Evolutionary conservation across 2,113 vertebrate species (phyloP), one percentile per base, ranked within the genome.

Genomic region (Pleuronectes platessa): DNA sequence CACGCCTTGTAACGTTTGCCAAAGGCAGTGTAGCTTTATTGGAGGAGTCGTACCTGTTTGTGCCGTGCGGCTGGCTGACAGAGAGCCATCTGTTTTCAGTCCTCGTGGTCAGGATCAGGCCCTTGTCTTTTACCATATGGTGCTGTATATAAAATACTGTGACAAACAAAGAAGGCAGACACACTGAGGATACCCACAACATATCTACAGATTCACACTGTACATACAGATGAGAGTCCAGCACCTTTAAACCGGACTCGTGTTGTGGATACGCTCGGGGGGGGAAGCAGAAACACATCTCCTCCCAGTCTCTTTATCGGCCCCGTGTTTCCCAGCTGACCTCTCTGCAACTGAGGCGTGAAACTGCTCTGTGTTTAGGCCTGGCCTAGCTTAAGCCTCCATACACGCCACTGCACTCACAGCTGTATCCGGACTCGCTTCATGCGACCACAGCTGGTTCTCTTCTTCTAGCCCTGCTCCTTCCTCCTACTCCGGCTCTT

Each of bases 341-440:
- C 87, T 92, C 79, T 77, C 61, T 79, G 79, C 71, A 86, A 86
- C 84, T 81, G 84, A 89, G 85, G 66, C 64, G 53, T 81, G 68
- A 90, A 91, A 84, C 49, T 24, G 35, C 81, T 80, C 78, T 53
- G 21, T 71, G 82, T 89, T 74, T 80, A 82, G 64, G 55, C 76
- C 73, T 5, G 62, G 67, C 76, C 53, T 21, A 31, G 24, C 35
- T 47, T 69, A 8, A 66, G 59, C 64, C 66, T 74, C 51, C 26
- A 35, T 42, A 53, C 68, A 64, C 31, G 53, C 80, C 77, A 54
- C 72, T 73, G 74, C 56, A 75, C 61, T 74, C 58, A 45, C 83
- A 90, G 88, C 85, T 85, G 79, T 71, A 82, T 26, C 20, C 84
- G 65, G 83, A 69, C 68, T 87, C 37, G 40, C 70, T 53, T 54